These are phyloP conservation scores for Danio kyathit DNA, from an alignment of 2,797 vertebrate species.

Conservation along the genomic window DNA sequence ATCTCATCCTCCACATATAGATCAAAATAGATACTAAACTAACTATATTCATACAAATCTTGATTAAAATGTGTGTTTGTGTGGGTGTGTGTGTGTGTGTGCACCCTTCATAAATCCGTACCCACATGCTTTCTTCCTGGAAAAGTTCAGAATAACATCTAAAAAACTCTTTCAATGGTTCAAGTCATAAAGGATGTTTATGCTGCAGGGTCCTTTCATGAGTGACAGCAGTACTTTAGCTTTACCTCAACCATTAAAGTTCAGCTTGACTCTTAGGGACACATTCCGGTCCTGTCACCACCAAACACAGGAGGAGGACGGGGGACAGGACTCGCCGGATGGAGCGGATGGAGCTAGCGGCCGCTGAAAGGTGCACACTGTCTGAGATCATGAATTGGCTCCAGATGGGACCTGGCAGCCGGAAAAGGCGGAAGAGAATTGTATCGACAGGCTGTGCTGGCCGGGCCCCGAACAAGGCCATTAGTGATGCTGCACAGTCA, in stretches of 20 bases:
- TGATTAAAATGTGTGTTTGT: too few species aligned
- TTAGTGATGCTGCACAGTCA: slow-evolving; percentile 80
- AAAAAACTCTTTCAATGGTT: not conserved
- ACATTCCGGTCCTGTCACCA: slow-evolving; percentile 63
- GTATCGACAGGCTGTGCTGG: slow-evolving; percentile 83
- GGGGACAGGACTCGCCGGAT: slow-evolving; percentile 1
- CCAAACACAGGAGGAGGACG: slow-evolving; percentile 65
- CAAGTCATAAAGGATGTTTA: slow-evolving; percentile 24
- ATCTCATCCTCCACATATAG: not conserved
- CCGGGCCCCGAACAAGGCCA: slow-evolving; percentile 79
- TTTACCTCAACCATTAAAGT: slow-evolving; percentile 75
- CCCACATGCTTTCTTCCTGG: not conserved
- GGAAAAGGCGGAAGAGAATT: slow-evolving; percentile 86
- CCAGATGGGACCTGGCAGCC: slow-evolving; percentile 87
- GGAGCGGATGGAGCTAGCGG: slow-evolving; percentile 56
- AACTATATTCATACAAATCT: not conserved
- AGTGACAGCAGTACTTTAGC: slow-evolving; percentile 67
- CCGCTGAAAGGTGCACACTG: slow-evolving; percentile 76
- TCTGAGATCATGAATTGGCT: slow-evolving; percentile 82
- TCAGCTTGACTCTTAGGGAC: slow-evolving; percentile 68
- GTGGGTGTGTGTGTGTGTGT: not conserved
- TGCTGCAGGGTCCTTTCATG: slow-evolving; percentile 18
- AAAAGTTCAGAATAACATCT: not conserved
- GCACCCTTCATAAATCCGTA: not conserved
- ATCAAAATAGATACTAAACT: not conserved